Base-by-base conservation (phyloP, 2,113 vertebrate genomes). In the Rhynchomys soricoides region DNA sequence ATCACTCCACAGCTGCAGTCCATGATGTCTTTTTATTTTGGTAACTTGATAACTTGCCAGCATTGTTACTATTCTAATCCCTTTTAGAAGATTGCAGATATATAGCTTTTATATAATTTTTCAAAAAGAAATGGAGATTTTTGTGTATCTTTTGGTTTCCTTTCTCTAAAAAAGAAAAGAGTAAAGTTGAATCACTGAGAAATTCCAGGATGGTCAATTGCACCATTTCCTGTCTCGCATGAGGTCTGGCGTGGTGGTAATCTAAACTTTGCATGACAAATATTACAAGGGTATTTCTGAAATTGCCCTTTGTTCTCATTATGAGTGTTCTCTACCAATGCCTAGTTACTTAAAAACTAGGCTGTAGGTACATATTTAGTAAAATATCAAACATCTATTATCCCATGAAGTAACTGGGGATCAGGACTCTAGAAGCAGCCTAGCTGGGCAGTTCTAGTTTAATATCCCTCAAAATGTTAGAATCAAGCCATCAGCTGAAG, bases 141-240 rank as follows among this genome's bases (percentile, higher is more conserved):
- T 68, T 17, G 7, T 68, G 19, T n/a, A 48, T 89, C 45, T 85
- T 64, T 45, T 26, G 34, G 12, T 70, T 77, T 93, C 43, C 40
- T 83, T 17, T 74, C 9, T 89, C n/a, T 77, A 48, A 83, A 95
- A 95, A 89, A 66, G 57, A 31, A 85, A 82, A 52, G 34, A 55
- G 24, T 8, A 29, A 43, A 57, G 12, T 22, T 50, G 70, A 57
- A 15, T 59, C 16, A 68, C 22, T 70, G 48, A 71, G 87, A 34
- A 68, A 43, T 50, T 77, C 78, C 59, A 57, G 75, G 50, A 77
- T 31, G 64, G 16, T 24, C 62, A 12, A 11, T 59, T 55, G 29
- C 68, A 45, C 74, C 62, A 86, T 31, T 48, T 90, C 55, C 55
- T 70, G 43, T 64, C 43, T 64, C 45, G 45, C 66, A 24, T 48